Conservation (phyloP, 2,113 vertebrate genomes). For the Mormoops blainvillei region DNA sequence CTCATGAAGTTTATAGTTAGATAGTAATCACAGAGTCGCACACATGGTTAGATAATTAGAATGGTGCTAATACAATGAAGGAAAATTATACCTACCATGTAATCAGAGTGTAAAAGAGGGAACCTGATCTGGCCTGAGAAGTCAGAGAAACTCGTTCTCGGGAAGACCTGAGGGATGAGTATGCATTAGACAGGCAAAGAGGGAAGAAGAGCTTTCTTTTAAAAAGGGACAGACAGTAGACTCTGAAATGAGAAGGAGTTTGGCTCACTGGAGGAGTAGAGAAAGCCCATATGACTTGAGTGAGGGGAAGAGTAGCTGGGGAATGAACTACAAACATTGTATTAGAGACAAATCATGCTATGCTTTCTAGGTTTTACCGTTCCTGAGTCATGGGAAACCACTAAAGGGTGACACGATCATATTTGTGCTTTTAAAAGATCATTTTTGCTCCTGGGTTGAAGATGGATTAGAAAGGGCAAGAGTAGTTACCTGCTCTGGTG, state of each 20-base stretch:
- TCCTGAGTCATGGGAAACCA: neutral
- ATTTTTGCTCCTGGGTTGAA: neutral
- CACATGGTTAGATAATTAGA: neutral
- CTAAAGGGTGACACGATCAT: neutral
- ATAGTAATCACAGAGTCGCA: neutral
- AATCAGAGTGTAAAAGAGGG: neutral
- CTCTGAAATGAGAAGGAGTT: neutral
- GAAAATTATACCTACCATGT: neutral
- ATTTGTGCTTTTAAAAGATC: constrained; percentile 11
- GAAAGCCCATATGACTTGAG: neutral
- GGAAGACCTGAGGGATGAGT: neutral
- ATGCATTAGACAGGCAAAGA: neutral
- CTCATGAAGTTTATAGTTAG: neutral
- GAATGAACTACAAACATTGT: neutral
- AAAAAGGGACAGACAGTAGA: neutral
- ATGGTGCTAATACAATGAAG: neutral
- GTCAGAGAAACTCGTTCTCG: neutral
- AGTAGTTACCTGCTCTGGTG: neutral
- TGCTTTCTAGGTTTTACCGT: neutral
- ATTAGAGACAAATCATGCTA: neutral
- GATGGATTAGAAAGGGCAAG: neutral
- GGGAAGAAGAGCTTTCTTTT: neutral
- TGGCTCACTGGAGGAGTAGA: neutral
- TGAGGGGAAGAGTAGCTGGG: neutral
- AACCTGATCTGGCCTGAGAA: neutral